Percentiles rank a stretch among this genome's conserved stretches.
phyloP scores from a whole-genome alignment of 2,113 vertebrate species.

The Salvelinus alpinus region DNA sequence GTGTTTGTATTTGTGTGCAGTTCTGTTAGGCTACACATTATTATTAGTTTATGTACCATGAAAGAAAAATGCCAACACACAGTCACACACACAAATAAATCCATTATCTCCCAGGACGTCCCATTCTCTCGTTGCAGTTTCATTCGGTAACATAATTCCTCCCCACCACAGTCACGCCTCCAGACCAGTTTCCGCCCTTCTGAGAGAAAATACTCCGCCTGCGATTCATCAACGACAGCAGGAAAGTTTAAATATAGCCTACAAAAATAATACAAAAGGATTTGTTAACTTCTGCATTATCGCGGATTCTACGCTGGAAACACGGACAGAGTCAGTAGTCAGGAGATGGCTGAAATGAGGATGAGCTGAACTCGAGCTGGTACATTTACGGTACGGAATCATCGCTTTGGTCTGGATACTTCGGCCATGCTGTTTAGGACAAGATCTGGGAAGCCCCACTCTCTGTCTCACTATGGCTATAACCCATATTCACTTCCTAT shows the following conservation, averaged over 20 bases:
- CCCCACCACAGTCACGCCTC: constrained; percentile 18
- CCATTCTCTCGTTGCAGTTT: too few relatives aligned
- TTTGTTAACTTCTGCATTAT: background rate
- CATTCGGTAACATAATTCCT: too few relatives aligned
- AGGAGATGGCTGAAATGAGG: background rate
- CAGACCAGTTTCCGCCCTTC: constrained; percentile 45
- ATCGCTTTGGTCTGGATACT: background rate
- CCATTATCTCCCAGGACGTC: too few relatives aligned
- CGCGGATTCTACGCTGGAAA: too few relatives aligned
- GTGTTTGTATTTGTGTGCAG: constrained; percentile 7
- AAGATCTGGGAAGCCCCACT: too few relatives aligned
- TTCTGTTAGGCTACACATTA: background rate
- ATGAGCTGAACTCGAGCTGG: background rate
- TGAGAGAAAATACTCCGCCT: background rate
- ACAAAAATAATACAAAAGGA: background rate
- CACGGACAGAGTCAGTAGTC: too few relatives aligned
- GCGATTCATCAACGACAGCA: constrained; percentile 24
- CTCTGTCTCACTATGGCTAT: too few relatives aligned
- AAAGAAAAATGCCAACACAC: too few relatives aligned
- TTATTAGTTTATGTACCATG: too few relatives aligned
- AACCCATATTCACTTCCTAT: too few relatives aligned
- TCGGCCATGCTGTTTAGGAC: too few relatives aligned
- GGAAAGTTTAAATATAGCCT: constrained; percentile 24
- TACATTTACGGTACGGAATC: background rate
- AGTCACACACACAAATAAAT: too few relatives aligned